These are phyloP conservation scores for Ictalurus furcatus DNA, from an alignment of 2,113 vertebrate genomes.

Conservation along the genomic window DNA sequence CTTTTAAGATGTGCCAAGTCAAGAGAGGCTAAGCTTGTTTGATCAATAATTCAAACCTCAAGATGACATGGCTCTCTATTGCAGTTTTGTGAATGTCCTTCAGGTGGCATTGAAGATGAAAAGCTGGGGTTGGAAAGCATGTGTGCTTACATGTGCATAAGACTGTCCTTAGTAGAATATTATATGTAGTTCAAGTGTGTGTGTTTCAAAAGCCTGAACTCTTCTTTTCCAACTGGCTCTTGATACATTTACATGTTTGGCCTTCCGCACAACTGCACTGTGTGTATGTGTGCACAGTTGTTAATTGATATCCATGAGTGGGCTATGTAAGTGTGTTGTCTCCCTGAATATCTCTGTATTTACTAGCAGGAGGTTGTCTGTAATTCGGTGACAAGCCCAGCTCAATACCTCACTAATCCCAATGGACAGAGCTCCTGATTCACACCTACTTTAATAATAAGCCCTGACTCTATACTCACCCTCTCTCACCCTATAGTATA, in stretches of 20 bases:
- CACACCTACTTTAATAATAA: not conserved
- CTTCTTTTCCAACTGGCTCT: slow-evolving; percentile 27
- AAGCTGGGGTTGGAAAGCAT: not conserved
- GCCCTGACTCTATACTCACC: not conserved
- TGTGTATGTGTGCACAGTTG: not conserved
- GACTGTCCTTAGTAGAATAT: not conserved
- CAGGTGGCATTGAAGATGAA: slow-evolving; percentile 14
- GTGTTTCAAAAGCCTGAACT: not conserved
- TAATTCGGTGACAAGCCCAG: not conserved
- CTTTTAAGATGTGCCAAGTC: slow-evolving; percentile 27
- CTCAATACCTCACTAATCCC: slow-evolving; percentile 11
- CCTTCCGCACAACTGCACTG: not conserved
- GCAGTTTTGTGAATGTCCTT: slow-evolving; percentile 28
- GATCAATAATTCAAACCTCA: slow-evolving; percentile 43
- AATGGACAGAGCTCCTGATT: not conserved
- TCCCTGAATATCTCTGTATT: not conserved
- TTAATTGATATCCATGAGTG: not conserved
- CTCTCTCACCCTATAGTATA: slow-evolving; percentile 8
- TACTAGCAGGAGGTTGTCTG: slow-evolving; percentile 10
- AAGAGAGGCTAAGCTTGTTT: slow-evolving; percentile 26
- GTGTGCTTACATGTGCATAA: not conserved
- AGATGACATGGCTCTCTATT: not conserved
- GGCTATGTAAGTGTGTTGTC: not conserved
- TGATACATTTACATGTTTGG: slow-evolving; percentile 40
- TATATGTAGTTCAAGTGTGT: not conserved